phyloP scores from a whole-genome alignment of 1,140 invertebrate species.

The Medauroidea extradentata region DNA sequence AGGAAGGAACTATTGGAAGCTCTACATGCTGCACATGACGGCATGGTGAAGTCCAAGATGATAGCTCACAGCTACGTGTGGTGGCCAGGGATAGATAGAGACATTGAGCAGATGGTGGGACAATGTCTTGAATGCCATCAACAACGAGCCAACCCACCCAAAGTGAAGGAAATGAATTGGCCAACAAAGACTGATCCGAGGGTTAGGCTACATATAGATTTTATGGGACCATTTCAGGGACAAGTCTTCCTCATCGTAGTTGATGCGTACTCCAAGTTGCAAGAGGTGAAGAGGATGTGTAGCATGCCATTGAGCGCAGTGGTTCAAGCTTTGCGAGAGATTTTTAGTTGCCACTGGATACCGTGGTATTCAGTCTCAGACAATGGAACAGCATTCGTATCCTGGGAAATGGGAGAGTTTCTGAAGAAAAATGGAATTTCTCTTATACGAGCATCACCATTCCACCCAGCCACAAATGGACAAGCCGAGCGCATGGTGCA shows the following conservation, averaged over 20 bases:
- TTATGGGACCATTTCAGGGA: slow-evolving; percentile 32
- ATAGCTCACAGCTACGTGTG: slow-evolving; percentile 35
- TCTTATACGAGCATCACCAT: too few relatives aligned
- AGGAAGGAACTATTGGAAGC: slow-evolving; percentile 24
- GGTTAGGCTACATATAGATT: slow-evolving; percentile 33
- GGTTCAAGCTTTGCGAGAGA: too few relatives aligned
- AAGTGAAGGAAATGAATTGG: slow-evolving; percentile 8
- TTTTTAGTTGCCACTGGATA: too few relatives aligned
- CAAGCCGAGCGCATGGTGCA: too few relatives aligned
- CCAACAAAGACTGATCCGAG: neutral
- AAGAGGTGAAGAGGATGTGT: slow-evolving; percentile 18
- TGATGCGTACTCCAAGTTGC: slow-evolving; percentile 40
- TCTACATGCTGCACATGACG: slow-evolving; percentile 35
- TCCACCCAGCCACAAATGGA: too few relatives aligned
- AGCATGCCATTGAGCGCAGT: too few relatives aligned
- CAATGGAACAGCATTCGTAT: too few relatives aligned
- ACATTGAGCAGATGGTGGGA: slow-evolving; percentile 24
- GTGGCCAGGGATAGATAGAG: slow-evolving; percentile 36
- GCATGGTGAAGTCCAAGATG: slow-evolving; percentile 38
- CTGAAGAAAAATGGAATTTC: too few relatives aligned
- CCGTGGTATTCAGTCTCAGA: too few relatives aligned
- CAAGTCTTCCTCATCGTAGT: slow-evolving; percentile 30
- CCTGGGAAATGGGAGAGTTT: too few relatives aligned
- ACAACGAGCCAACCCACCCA: neutral
- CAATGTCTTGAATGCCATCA: slow-evolving; percentile 3